Conservation (phyloP, 2,113 vertebrate genomes). For the Neotragus pygmaeus region DNA sequence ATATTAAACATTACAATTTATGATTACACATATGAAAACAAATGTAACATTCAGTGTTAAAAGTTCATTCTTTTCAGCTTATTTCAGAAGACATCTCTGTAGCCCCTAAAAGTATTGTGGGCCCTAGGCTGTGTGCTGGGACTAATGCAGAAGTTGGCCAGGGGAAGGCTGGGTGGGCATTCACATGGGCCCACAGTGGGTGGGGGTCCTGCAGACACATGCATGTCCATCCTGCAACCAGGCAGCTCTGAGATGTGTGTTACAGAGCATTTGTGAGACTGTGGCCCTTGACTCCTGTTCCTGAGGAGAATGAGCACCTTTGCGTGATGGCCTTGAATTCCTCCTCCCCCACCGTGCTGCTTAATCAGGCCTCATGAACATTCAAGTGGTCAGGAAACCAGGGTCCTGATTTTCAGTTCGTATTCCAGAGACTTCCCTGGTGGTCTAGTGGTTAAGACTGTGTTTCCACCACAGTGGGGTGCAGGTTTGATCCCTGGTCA, state of each 20-base stretch:
- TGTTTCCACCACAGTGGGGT: not conserved
- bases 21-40: not conserved
- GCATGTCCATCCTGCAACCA: fast-evolving
- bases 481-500: not conserved
- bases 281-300: not conserved
- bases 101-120: fast-evolving
- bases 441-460: not conserved
- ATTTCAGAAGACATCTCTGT: not conserved
- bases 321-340: fast-evolving
- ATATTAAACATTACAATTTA: not conserved
- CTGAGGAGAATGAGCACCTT: fast-evolving
- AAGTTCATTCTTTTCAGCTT: not conserved
- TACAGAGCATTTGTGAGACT: fast-evolving
- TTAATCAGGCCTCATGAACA: not conserved
- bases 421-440: not conserved
- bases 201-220: fast-evolving
- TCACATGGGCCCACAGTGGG: fast-evolving
- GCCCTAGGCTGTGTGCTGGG: not conserved
- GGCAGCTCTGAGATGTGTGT: not conserved
- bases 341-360: fast-evolving
- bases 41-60: too few species aligned
- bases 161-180: fast-evolving
- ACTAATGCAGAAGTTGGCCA: not conserved
- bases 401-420: not conserved
- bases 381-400: not conserved